Evolutionary conservation across 2,113 vertebrate species (phyloP), one percentile per base, ranked within the genome.

Genomic region (Montifringilla adamsi): DNA sequence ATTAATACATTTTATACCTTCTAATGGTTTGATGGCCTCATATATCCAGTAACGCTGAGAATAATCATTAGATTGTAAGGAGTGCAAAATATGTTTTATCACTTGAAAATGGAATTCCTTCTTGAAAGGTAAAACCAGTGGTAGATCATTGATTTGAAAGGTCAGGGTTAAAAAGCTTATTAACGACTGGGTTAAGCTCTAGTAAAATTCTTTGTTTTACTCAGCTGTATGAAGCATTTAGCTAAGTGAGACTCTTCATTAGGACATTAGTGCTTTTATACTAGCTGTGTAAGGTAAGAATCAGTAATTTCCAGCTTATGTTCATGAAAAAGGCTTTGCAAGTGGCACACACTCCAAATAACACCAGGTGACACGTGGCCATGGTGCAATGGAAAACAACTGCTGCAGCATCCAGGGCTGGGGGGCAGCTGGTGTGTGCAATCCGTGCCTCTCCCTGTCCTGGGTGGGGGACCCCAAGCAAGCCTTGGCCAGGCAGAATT

Each of bases 151-250:
- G 96, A 98, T 98, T 97, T 91, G 90, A 97, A 97, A 97, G 95
- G 96, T 96, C 97, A 97, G 97, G 95, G 96, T 98, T 97, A 97
- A 97, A 96, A 97, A 96, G 96, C 95, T 98, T 95, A 96, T 97
- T 98, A 98, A 96, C 33, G 96, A 93, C 96, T 97, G 90, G 85
- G 95, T 97, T 97, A 97, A 98, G 96, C 97, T 97, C 80, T 84
- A 96, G 87, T 82, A 95, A 95, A 96, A 95, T 91, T 89, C 79
- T 97, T 95, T 93, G 80, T 95, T 97, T 97, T 97, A 96, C 95
- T 96, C 94, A 96, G 96, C 95, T 93, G 93, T 95, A 95, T 95
- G 94, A 95, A 96, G 94, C 95, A 97, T 93, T 98, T 95, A 97
- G 92, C 92, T 97, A 97, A 98, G 95, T 95, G 93, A 96, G 93